A percentile compares a stretch with the other conserved stretches of the same genome.
Evolutionary conservation across 2,113 vertebrate species (phyloP).

Genomic region (Ochotona princeps): DNA sequence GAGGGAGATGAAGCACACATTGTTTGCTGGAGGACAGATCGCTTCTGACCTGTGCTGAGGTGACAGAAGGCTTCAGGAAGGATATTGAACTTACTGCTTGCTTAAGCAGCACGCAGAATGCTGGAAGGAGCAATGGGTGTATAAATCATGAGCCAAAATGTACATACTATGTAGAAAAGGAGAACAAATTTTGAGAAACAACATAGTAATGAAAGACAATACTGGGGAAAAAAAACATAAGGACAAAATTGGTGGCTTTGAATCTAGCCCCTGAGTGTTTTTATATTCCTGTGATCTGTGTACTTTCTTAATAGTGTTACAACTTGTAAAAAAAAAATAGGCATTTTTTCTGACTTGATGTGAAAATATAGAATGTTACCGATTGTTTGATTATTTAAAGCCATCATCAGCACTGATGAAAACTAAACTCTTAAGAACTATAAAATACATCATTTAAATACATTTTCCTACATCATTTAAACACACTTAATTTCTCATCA

Average conservation of each 20-base stretch:
- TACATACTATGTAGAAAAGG: not conserved
- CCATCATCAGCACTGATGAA: not conserved
- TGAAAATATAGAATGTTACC: not conserved
- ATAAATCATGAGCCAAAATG: not conserved
- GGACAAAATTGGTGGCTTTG: not conserved
- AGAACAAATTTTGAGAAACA: not conserved
- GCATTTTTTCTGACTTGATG: not conserved
- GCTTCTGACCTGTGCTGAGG: not conserved
- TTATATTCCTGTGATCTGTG: not conserved
- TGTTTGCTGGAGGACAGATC: not conserved
- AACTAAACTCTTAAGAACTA: not conserved
- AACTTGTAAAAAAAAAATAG: not conserved
- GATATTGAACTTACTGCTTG: not conserved
- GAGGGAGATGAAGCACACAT: not conserved
- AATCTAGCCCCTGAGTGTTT: not conserved
- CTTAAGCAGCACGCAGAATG: not conserved
- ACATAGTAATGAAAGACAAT: not conserved
- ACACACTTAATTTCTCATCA: not conserved
- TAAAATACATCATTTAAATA: not conserved
- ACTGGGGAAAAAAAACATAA: too few species aligned
- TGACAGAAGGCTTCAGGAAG: not conserved
- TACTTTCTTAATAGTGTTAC: not conserved
- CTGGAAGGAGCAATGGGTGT: too few species aligned
- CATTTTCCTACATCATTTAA: not conserved
- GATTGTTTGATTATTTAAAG: too few species aligned